Conservation (phyloP, 2,888 invertebrate genomes). For the Microplitis manilae region DNA sequence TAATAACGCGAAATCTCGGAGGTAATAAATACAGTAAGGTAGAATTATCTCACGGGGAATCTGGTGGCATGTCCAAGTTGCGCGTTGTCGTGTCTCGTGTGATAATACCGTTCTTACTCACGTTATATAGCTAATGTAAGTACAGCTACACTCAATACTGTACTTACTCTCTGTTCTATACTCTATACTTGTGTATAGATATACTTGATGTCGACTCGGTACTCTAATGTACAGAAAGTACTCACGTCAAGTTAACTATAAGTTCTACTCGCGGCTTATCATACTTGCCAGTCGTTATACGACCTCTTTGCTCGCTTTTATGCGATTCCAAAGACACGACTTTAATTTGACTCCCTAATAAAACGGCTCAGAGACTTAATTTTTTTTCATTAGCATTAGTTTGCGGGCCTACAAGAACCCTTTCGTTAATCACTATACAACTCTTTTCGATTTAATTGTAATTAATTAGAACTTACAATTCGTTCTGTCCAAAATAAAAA, state of each 20-base stretch:
- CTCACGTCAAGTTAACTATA: background rate
- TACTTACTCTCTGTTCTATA: background rate
- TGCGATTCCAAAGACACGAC: background rate
- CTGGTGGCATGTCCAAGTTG: conserved; percentile 65
- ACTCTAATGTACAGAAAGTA: background rate
- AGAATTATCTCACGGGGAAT: conserved; percentile 64
- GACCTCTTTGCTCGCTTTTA: background rate
- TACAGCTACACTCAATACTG: background rate
- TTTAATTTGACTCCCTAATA: too few relatives aligned
- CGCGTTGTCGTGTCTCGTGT: conserved; percentile 65
- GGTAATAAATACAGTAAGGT: conserved; percentile 68
- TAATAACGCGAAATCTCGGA: conserved; percentile 71
- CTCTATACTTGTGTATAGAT: background rate
- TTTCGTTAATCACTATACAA: too few relatives aligned
- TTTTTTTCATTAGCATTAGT: background rate
- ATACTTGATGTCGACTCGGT: background rate
- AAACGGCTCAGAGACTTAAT: conserved; percentile 20
- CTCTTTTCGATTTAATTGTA: too few relatives aligned
- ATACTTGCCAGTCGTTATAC: background rate
- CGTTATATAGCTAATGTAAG: conserved; percentile 44
- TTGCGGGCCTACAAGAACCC: too few relatives aligned
- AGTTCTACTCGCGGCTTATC: background rate
- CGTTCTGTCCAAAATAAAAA: too few relatives aligned
- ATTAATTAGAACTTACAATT: too few relatives aligned
- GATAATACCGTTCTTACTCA: conserved; percentile 59